Conservation (phyloP, 2,888 invertebrate genomes). For the Chirona hameri region DNA sequence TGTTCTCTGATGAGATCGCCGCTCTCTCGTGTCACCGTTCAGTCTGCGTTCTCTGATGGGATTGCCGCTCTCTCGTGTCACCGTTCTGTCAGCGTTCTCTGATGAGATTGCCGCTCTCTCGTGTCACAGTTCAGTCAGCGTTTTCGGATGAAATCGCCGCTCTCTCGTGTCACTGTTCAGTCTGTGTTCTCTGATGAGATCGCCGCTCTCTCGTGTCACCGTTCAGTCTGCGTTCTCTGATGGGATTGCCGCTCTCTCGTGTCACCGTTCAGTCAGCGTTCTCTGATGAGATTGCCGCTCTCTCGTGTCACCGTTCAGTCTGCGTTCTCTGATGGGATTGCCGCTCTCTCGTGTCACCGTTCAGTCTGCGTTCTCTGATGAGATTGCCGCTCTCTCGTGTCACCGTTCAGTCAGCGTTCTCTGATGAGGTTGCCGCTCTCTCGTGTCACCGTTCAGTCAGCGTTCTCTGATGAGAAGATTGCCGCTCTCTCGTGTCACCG, state of each 20-base stretch:
- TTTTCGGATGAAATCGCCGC: conserved; percentile 35
- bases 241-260: too few relatives aligned
- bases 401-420: conserved; percentile 35
- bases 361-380: conserved; percentile 37
- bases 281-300: conserved; percentile 34
- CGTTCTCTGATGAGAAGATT: conserved; percentile 37
- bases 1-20: conserved; percentile 35
- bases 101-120: too few relatives aligned
- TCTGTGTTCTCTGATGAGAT: conserved; percentile 36
- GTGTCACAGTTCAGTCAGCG: conserved; percentile 2
- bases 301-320: conserved; percentile 1
- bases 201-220: too few relatives aligned
- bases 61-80: too few relatives aligned
- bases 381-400: too few relatives aligned
- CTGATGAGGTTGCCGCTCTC: conserved; percentile 27
- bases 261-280: conserved; percentile 29
- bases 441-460: conserved; percentile 1
- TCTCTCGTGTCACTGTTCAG: neutral
- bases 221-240: conserved; percentile 37
- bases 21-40: neutral
- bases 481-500: too few relatives aligned
- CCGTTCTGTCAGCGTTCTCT: conserved; percentile 37
- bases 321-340: conserved; percentile 35
- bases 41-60: conserved; percentile 37
- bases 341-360: neutral